phyloP scores from a whole-genome alignment of 2,888 invertebrate species.

The Pseudoips prasinana region DNA sequence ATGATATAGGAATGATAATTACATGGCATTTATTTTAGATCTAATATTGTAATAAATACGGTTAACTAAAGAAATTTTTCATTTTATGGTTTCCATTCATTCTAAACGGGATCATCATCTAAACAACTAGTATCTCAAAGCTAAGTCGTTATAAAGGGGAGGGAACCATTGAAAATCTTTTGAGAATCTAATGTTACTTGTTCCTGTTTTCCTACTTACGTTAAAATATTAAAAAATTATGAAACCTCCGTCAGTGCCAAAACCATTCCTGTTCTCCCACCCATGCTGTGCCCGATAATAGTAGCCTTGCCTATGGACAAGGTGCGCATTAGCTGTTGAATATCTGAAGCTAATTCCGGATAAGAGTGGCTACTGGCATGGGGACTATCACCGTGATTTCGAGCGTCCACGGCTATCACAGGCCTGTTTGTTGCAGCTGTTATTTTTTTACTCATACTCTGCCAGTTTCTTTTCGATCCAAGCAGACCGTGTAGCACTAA shows the following conservation, averaged over 20 bases:
- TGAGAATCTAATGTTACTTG: no score
- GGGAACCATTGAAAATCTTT: no score
- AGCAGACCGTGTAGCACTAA: constrained; percentile 93
- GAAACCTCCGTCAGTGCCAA: constrained; percentile 83
- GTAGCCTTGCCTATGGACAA: constrained; percentile 55
- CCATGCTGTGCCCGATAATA: constrained; percentile 95
- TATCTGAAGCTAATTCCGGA: constrained; percentile 15
- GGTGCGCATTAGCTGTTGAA: constrained; percentile 7
- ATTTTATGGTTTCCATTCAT: no score
- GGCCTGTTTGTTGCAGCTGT: constrained; percentile 80
- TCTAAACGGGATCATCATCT: no score
- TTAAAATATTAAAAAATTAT: no score
- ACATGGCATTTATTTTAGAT: no score
- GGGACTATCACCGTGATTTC: constrained; percentile 97
- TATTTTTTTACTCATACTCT: constrained; percentile 87
- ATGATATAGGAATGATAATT: no score
- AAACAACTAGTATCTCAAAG: no score
- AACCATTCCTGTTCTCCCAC: constrained; percentile 93
- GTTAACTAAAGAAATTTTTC: no score
- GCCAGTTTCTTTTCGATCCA: constrained; percentile 95
- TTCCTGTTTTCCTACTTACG: no score
- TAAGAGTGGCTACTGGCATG: constrained; percentile 70
- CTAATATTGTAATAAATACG: no score
- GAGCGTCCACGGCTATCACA: constrained; percentile 90
- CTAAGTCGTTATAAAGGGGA: no score